Base-by-base conservation (phyloP, 2,113 vertebrate species). In the Lophura nycthemera region DNA sequence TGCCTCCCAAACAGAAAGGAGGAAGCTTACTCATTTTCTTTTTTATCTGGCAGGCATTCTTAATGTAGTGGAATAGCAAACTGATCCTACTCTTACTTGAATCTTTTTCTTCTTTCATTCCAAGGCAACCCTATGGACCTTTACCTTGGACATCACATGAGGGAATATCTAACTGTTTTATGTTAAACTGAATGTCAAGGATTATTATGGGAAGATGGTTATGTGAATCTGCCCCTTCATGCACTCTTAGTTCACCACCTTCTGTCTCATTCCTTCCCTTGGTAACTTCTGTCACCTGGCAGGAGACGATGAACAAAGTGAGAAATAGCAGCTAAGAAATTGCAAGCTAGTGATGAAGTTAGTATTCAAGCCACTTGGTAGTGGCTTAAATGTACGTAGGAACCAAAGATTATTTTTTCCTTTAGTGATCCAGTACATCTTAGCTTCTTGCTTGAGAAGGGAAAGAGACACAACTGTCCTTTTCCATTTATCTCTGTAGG, bases 1-100 rank as follows among this genome's bases (percentile, higher is more conserved):
- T 90, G 90, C 69, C 95, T 95, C 65, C 40, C 7, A 4, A 47
- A 81, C 50, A 86, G 83, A 88, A 29, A 83, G 16, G 77, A 74
- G 19, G 50, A 83, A 88, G 42, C 25, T 77, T 91, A 83, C 60
- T 78, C 30, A 83, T 47, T 34, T 88, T 87, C 81, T 89, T 82
- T 13, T 91, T 91, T 88, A n/a, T 83, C 19, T 86, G 12, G 2
- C 29, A 17, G 29, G 5, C 20, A 56, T 80, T 83, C 72, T 66
- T 81, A 50, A 38, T 86, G n/a, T 1, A 2, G 24, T 81, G 18
- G n/a, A 16, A 32, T 81, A 83, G 38, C 29, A 73, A 50, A 30
- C n/a, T 66, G 16, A 25, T 7, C 43, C 1, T 4, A 42, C 32
- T 80, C 17, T 40, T 61, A 75, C 2, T 38, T 71, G 11, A 74